These are phyloP conservation scores for Ochotona curzoniae DNA, from an alignment of 2,113 vertebrate species.

Conservation along the genomic window DNA sequence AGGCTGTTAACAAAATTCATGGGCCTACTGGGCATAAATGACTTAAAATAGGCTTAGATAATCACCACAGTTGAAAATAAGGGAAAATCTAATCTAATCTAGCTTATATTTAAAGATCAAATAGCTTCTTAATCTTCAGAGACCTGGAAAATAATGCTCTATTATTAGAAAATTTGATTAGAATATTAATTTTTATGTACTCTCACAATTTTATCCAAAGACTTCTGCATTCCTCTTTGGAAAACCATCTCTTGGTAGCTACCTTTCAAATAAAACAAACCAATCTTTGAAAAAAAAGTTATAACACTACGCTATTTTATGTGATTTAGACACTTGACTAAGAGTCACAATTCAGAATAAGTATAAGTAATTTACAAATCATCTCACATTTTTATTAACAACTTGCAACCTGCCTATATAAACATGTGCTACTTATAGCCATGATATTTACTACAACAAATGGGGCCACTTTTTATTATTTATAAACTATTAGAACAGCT, in stretches of 20 bases:
- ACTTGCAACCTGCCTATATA: constrained; percentile 5
- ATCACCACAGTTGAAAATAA: background rate
- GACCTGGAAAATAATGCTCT: background rate
- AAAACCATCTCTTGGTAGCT: background rate
- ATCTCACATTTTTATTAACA: constrained; percentile 44
- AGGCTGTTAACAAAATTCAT: background rate
- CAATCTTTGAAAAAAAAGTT: no score
- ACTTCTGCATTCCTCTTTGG: background rate
- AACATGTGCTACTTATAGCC: background rate
- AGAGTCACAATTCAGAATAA: background rate
- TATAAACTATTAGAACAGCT: background rate
- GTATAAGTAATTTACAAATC: background rate
- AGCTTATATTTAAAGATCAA: constrained; percentile 50
- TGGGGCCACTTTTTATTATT: background rate
- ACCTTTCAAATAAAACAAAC: no score
- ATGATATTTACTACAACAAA: constrained; percentile 10
- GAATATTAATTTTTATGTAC: constrained; percentile 28
- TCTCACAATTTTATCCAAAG: constrained; percentile 21
- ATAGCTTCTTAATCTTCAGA: constrained; percentile 36
- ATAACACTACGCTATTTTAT: no score
- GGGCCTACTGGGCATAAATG: background rate
- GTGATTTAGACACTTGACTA: no score
- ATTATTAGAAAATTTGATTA: background rate
- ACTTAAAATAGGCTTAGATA: constrained; percentile 38
- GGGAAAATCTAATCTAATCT: constrained; percentile 6